Conservation (phyloP, 37 sponge, comb jelly and placozoan species). For the Lycopodina hypogea region DNA sequence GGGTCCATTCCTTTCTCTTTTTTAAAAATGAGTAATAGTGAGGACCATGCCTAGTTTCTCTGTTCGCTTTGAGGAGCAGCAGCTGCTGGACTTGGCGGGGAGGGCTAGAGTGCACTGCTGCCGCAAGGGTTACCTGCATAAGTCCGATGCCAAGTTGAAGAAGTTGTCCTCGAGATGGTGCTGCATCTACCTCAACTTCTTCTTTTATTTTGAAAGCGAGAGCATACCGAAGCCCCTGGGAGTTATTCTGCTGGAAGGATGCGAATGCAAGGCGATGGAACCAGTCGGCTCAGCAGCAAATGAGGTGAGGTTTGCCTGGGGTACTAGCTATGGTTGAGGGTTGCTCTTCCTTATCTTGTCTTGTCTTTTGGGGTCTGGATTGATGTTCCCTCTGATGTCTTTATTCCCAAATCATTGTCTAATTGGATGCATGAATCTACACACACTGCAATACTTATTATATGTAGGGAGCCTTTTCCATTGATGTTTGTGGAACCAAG, state of each 20-base stretch:
- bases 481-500: conserved; percentile 7
- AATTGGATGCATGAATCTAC: neutral
- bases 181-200: conserved; percentile 44
- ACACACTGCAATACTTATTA: neutral
- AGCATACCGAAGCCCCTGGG: conserved; percentile 32
- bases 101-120: conserved; percentile 20
- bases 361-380: no score
- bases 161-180: conserved; percentile 43
- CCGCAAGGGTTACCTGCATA: conserved; percentile 37
- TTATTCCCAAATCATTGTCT: neutral
- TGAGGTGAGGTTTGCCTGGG: conserved; percentile 28
- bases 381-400: neutral
- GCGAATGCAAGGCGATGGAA: conserved; percentile 22
- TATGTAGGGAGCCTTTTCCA: conserved; percentile 40
- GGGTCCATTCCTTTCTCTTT: no score
- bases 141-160: conserved; percentile 38
- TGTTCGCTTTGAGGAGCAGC: conserved; percentile 41
- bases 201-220: conserved; percentile 62
- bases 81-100: conserved; percentile 38
- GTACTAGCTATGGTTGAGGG: no score
- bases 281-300: neutral
- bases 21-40: no score
- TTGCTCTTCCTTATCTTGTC: no score
- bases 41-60: conserved; percentile 16
- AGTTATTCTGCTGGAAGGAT: conserved; percentile 47